phyloP scores from a whole-genome alignment of 2,113 vertebrate genomes.

The Callipepla squamata region DNA sequence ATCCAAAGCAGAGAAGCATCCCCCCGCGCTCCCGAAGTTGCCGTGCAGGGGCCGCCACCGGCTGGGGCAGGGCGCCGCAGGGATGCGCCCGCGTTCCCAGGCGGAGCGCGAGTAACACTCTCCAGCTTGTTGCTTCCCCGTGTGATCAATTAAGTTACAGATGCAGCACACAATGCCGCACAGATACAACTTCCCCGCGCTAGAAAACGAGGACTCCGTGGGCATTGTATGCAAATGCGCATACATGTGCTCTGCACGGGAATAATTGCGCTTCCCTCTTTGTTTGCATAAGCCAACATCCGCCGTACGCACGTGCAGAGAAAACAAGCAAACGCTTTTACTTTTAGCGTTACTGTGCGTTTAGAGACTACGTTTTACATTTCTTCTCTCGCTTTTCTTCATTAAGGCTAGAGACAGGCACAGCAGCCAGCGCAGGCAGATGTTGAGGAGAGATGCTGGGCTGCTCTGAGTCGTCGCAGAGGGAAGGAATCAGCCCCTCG shows the following conservation, averaged over 20 bases:
- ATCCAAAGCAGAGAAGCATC: not conserved
- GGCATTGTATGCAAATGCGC: constrained; percentile 46
- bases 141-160: constrained; percentile 47
- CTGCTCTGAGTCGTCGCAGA: constrained; percentile 12
- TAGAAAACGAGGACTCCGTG: not conserved
- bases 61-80: not conserved
- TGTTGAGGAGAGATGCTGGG: constrained; percentile 45
- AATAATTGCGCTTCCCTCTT: constrained; percentile 3
- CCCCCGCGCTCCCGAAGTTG: not conserved
- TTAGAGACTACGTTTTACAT: not conserved
- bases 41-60: not conserved
- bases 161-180: not conserved
- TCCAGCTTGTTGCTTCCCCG: constrained; percentile 63
- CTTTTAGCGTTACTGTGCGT: not conserved
- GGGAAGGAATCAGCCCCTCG: not conserved
- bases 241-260: not conserved
- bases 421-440: constrained; percentile 10
- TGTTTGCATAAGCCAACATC: constrained; percentile 20
- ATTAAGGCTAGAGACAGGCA: not conserved
- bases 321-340: not conserved
- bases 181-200: constrained; percentile 25
- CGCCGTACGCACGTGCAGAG: constrained; percentile 3
- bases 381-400: not conserved
- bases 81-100: not conserved
- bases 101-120: not conserved